These are phyloP conservation scores for Pristis pectinata DNA, from an alignment of 2,797 vertebrate species.

Conservation along the genomic window DNA sequence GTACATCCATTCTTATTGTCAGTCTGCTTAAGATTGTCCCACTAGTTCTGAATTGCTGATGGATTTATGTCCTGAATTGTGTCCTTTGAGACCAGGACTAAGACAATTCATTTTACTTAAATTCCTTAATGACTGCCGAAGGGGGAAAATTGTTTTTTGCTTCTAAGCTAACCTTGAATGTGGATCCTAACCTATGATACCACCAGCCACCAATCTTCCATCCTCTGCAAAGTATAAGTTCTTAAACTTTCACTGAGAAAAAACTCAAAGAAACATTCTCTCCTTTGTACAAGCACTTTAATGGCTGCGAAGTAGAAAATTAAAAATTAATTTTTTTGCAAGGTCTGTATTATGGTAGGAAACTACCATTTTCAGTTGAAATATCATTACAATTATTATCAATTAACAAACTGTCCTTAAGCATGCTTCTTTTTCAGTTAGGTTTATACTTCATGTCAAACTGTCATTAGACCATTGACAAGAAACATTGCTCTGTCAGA, in stretches of 20 bases:
- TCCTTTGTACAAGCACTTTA: neutral
- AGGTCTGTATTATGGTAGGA: neutral
- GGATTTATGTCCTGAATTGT: neutral
- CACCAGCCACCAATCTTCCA: neutral
- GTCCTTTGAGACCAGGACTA: neutral
- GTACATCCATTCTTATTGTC: neutral
- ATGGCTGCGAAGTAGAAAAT: neutral
- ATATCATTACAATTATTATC: neutral
- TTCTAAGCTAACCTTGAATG: neutral
- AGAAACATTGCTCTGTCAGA: too few relatives aligned
- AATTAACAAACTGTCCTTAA: neutral
- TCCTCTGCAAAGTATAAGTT: neutral
- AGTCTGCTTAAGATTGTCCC: neutral
- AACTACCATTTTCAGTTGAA: neutral
- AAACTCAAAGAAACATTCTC: neutral
- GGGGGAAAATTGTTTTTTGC: neutral
- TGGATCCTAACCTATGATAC: too few relatives aligned
- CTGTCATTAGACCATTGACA: neutral
- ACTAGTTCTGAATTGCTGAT: neutral
- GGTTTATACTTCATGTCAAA: neutral
- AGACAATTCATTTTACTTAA: neutral
- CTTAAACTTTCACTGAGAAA: neutral
- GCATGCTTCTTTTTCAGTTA: neutral
- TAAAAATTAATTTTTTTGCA: neutral
- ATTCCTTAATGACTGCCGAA: neutral